phyloP scores from a whole-genome alignment of 2,888 invertebrate genomes.

The Caenorhabditis zanzibari region DNA sequence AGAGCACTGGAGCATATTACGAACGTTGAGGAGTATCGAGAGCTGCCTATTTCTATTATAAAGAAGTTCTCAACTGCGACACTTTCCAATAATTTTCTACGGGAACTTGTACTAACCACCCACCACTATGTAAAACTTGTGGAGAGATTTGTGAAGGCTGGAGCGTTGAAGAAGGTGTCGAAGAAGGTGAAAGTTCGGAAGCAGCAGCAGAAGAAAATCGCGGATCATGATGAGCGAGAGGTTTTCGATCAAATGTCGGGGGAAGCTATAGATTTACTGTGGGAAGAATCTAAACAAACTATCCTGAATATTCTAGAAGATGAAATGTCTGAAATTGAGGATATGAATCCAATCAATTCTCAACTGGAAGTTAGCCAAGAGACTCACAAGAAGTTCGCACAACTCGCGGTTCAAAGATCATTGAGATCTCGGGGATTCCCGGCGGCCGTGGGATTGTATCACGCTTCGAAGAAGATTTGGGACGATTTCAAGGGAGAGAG shows the following conservation, averaged over 20 bases:
- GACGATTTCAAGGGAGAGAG: slow-evolving; percentile 85
- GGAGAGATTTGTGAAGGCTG: slow-evolving; percentile 84
- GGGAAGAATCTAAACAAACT: slow-evolving; percentile 34
- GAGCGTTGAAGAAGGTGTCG: slow-evolving; percentile 67
- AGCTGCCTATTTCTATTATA: slow-evolving; percentile 71
- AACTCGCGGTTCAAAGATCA: slow-evolving; percentile 91
- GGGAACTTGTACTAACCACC: slow-evolving; percentile 84
- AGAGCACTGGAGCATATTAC: slow-evolving; percentile 73
- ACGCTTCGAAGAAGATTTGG: slow-evolving; percentile 94
- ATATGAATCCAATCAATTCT: slow-evolving; percentile 57
- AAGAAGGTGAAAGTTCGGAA: slow-evolving; percentile 67
- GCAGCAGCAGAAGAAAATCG: slow-evolving; percentile 29
- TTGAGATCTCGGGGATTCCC: slow-evolving; percentile 89
- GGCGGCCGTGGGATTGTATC: slow-evolving; percentile 90
- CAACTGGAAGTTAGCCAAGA: slow-evolving; percentile 45
- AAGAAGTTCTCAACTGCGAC: slow-evolving; percentile 86
- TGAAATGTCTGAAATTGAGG: slow-evolving; percentile 44
- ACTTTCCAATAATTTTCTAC: slow-evolving; percentile 87
- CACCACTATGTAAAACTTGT: slow-evolving; percentile 85
- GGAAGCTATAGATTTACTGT: slow-evolving; percentile 53
- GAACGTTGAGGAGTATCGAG: slow-evolving; percentile 80
- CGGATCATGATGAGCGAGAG: slow-evolving; percentile 45
- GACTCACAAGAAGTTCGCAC: slow-evolving; percentile 87
- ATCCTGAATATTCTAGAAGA: slow-evolving; percentile 28
- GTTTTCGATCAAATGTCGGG: slow-evolving; percentile 53